phyloP scores from a whole-genome alignment of 2,888 invertebrate species.

The Machimus rusticus region DNA sequence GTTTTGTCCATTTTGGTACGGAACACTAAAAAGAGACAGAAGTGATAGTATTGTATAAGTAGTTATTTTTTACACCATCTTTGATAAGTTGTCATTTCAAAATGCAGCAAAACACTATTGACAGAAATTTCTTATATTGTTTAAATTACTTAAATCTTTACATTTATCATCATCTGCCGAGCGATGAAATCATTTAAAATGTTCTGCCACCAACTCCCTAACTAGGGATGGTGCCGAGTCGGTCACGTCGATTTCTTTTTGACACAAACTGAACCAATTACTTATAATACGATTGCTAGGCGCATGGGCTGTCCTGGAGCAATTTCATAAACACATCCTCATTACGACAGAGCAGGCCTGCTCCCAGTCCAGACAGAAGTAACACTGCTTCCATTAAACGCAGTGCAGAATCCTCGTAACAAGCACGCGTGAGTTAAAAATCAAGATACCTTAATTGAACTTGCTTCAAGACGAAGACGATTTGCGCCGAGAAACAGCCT shows the following conservation, averaged over 20 bases:
- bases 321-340: conserved; percentile 26
- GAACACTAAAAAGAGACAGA: too few relatives aligned
- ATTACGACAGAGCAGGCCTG: background rate
- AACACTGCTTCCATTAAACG: conserved; percentile 7
- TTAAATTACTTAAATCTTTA: too few relatives aligned
- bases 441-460: conserved; percentile 28
- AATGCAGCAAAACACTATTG: too few relatives aligned
- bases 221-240: background rate
- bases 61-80: too few relatives aligned
- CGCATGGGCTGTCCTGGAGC: background rate
- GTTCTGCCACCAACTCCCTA: too few relatives aligned
- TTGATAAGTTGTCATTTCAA: too few relatives aligned
- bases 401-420: conserved; percentile 2
- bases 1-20: too few relatives aligned
- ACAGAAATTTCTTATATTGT: too few relatives aligned
- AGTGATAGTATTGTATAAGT: too few relatives aligned
- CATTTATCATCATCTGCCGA: too few relatives aligned
- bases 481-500: background rate
- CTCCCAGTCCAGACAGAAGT: background rate
- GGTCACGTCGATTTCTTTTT: background rate
- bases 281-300: background rate
- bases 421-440: conserved; percentile 24
- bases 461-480: background rate
- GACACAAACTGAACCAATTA: conserved; percentile 21
- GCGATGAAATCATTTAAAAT: too few relatives aligned